Base-by-base conservation (phyloP, 2,113 vertebrate genomes). In the Clarias magur region DNA sequence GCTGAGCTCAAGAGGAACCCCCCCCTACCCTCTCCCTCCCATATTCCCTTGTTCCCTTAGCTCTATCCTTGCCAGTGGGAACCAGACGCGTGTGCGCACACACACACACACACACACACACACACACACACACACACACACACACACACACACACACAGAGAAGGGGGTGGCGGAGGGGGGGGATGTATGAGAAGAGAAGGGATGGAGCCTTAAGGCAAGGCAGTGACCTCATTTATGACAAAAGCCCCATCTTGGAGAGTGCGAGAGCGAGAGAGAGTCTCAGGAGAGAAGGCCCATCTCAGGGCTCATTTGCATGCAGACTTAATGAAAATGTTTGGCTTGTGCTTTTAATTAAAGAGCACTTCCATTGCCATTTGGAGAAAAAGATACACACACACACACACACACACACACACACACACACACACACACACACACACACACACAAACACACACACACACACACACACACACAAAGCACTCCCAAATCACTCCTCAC, bases 281-380 rank as follows among this genome's bases (percentile, higher is more conserved):
- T 83, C 91, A 70, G 57, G 91, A 89, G 91, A 91, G 67, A 53
- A 86, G 53, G 82, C 62, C 54, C 83, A 75, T 91, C 87, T 73
- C 87, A 27, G 86, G 88, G 88, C 90, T 91, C 89, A 91, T 91
- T 89, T 90, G 86, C 88, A 91, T 91, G 86, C 78, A 34, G 87
- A 48, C 88, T 88, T 89, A 90, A 91, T 91, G 90, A 89, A 91
- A 91, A 91, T 91, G 91, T 91, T 91, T 91, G 89, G 76, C 90
- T 88, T 91, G 87, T 89, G 90, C 88, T 90, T 84, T 91, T 91
- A 90, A 91, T 91, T 91, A 91, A 91, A 89, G 89, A 91, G 85
- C 90, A 89, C 85, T 89, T 86, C 68, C 87, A 89, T 85, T 88
- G 88, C 89, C 90, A 90, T 90, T 91, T 84, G 86, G 82, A 88